These are phyloP conservation scores for Diprion similis DNA, from an alignment of 1,140 invertebrate genomes.

Conservation along the genomic window DNA sequence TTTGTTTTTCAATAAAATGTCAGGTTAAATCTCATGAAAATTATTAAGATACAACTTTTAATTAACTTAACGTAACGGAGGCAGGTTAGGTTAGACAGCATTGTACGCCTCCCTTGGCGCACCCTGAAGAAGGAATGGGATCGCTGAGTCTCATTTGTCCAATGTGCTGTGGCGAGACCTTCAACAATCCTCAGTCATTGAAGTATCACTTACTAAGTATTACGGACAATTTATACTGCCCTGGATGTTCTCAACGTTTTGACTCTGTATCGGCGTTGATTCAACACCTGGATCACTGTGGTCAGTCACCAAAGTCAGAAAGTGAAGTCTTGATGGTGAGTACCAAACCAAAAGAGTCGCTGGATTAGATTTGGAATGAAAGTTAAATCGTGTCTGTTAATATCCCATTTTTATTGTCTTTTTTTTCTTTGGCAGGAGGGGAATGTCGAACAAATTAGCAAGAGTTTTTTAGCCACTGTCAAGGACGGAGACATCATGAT, in stretches of 20 bases:
- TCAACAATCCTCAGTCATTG: constrained; percentile 63
- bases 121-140: constrained; percentile 55
- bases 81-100: not conserved
- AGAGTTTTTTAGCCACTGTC: constrained; percentile 50
- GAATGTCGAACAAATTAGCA: constrained; percentile 39
- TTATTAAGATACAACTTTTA: too few relatives aligned
- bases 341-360: too few relatives aligned
- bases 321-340: constrained; percentile 25
- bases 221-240: constrained; percentile 67
- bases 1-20: not conserved
- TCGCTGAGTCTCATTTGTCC: constrained; percentile 65
- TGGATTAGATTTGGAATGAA: not conserved
- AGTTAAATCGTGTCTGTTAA: not conserved
- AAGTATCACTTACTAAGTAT: constrained; percentile 68
- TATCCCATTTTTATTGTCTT: not conserved
- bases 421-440: constrained; percentile 29
- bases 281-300: constrained; percentile 62
- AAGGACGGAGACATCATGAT: constrained; percentile 51
- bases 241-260: constrained; percentile 63
- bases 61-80: not conserved
- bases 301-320: constrained; percentile 30
- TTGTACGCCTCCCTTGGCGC: not conserved
- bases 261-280: constrained; percentile 62
- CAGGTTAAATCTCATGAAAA: too few relatives aligned
- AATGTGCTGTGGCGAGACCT: constrained; percentile 69